These are phyloP conservation scores for Psix sp. DNA, from an alignment of 1,140 invertebrate species.

Conservation along the genomic window DNA sequence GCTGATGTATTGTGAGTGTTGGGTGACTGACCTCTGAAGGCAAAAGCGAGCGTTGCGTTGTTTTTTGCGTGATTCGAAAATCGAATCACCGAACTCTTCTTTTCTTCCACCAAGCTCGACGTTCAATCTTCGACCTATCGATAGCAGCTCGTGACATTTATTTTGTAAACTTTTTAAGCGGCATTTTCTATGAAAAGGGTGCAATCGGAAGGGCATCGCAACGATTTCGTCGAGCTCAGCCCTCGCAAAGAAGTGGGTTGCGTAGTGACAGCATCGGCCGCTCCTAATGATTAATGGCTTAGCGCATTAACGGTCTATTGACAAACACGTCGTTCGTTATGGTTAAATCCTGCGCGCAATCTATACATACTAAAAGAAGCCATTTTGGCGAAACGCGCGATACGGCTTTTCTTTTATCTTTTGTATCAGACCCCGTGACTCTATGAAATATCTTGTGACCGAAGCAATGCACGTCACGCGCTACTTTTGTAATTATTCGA, in stretches of 20 bases:
- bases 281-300: conserved; percentile 77
- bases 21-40: too few relatives aligned
- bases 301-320: conserved; percentile 77
- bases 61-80: too few relatives aligned
- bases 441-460: conserved; percentile 14
- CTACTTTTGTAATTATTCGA: too few relatives aligned
- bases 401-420: conserved; percentile 54
- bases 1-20: too few relatives aligned
- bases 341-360: conserved; percentile 55
- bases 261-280: conserved; percentile 69
- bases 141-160: conserved; percentile 30
- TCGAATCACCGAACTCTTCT: background rate
- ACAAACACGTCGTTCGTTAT: conserved; percentile 73
- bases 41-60: too few relatives aligned
- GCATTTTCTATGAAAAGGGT: conserved; percentile 45
- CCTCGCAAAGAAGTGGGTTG: conserved; percentile 61
- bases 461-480: conserved; percentile 16
- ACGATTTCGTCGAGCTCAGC: conserved; percentile 58
- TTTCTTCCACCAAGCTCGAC: background rate
- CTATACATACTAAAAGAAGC: conserved; percentile 54
- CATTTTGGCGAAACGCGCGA: conserved; percentile 53
- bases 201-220: conserved; percentile 51
- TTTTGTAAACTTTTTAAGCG: conserved; percentile 32
- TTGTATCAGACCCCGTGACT: conserved; percentile 28
- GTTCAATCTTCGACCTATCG: conserved; percentile 14